phyloP scores from a whole-genome alignment of 2,113 vertebrate genomes.

The Lipophrys pholis region DNA sequence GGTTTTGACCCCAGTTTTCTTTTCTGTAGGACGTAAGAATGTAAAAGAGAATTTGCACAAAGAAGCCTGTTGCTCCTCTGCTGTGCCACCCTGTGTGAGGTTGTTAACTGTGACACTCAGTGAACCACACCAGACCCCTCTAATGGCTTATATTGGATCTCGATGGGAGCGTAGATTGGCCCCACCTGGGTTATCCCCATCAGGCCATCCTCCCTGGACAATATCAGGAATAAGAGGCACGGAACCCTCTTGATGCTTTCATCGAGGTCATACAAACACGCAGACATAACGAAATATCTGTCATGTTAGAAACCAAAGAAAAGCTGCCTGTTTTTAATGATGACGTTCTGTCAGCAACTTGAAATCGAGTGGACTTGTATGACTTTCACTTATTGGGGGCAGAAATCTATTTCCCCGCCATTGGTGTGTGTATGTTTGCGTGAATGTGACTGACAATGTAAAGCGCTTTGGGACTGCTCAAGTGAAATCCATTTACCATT shows the following conservation, averaged over 20 bases:
- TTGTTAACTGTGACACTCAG: constrained; percentile 75
- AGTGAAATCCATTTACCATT: no score
- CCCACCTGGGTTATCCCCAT: constrained; percentile 62
- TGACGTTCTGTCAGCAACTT: no score
- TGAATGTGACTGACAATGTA: no score
- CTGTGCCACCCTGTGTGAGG: constrained; percentile 52
- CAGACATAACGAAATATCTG: neutral
- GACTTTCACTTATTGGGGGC: no score
- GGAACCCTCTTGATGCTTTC: neutral
- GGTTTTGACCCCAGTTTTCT: neutral
- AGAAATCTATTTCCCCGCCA: no score
- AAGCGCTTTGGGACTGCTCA: no score
- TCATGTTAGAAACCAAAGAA: no score
- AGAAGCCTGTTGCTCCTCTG: constrained; percentile 33
- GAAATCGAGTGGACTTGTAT: no score
- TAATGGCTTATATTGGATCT: constrained; percentile 75
- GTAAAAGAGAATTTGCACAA: neutral
- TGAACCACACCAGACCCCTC: constrained; percentile 63
- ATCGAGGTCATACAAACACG: constrained; percentile 28
- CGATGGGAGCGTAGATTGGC: constrained; percentile 48
- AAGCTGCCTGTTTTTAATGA: no score
- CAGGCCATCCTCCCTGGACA: constrained; percentile 26
- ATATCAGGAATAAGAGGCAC: constrained; percentile 24
- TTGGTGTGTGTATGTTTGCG: no score
- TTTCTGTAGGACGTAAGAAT: no score